These are phyloP conservation scores for Chloromyia formosa DNA, from an alignment of 2,888 invertebrate genomes.

Conservation along the genomic window DNA sequence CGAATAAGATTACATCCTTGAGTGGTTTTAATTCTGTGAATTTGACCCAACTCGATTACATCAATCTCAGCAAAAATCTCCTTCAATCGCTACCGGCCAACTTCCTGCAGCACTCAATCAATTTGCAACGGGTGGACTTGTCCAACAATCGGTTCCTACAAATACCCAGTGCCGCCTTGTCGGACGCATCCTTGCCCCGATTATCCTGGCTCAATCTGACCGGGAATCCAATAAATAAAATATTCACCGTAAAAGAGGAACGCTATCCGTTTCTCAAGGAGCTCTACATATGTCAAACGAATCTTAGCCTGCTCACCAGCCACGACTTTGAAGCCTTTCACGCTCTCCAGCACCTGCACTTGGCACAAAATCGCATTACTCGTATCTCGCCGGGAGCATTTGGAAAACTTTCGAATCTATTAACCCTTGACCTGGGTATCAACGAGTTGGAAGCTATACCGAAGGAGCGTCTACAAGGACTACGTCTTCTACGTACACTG, in stretches of 20 bases:
- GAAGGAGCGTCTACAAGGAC: conserved; percentile 82
- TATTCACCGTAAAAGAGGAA: conserved; percentile 75
- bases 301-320: conserved; percentile 82
- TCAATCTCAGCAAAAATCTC: conserved; percentile 80
- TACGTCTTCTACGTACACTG: conserved; percentile 75
- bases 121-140: conserved; percentile 78
- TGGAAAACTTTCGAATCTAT: conserved; percentile 76
- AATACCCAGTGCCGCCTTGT: conserved; percentile 78
- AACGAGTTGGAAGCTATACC: conserved; percentile 86
- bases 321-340: conserved; percentile 88
- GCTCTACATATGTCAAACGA: conserved; percentile 80
- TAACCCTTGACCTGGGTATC: conserved; percentile 81
- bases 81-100: conserved; percentile 81
- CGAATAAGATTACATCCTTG: conserved; percentile 78
- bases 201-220: conserved; percentile 83
- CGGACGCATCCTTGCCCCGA: conserved; percentile 76
- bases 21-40: conserved; percentile 81
- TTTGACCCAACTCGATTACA: conserved; percentile 75
- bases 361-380: conserved; percentile 78
- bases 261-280: conserved; percentile 83
- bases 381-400: conserved; percentile 87
- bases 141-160: conserved; percentile 82
- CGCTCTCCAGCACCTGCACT: conserved; percentile 76
- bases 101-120: conserved; percentile 78
- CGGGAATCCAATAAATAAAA: conserved; percentile 79